Conservation (phyloP, 2,113 vertebrate genomes). For the Todiramphus chloris region DNA sequence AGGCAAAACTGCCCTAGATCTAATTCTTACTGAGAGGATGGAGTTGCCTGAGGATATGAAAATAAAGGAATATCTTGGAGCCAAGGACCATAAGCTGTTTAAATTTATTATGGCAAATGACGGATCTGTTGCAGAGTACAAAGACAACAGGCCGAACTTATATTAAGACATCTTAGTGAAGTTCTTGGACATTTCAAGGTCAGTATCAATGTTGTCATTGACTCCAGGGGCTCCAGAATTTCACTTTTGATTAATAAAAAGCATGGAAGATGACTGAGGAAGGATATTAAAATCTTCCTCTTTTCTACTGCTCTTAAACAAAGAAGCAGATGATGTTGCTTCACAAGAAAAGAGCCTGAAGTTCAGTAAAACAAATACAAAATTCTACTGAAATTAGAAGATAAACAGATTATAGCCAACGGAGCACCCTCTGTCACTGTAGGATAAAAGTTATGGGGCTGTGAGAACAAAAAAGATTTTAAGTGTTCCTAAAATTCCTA, state of each 20-base stretch:
- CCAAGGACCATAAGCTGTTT: not conserved
- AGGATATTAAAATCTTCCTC: not conserved
- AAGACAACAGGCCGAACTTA: not conserved
- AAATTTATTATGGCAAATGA: not conserved
- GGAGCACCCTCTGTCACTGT: not conserved
- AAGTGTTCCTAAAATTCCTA: conserved; percentile 3
- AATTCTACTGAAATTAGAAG: not conserved
- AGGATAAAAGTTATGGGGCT: not conserved
- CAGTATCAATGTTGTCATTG: not conserved
- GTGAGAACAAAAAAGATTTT: conserved; percentile 1
- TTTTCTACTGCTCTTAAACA: not conserved
- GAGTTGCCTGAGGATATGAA: not conserved
- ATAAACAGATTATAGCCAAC: not conserved
- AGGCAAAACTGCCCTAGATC: conserved; percentile 13
- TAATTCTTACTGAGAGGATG: not conserved
- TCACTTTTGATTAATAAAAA: not conserved
- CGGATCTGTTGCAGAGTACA: not conserved
- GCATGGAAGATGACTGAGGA: not conserved
- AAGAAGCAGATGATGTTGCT: not conserved
- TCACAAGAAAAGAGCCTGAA: not conserved
- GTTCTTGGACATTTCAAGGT: not conserved
- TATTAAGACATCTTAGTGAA: not conserved
- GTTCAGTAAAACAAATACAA: not conserved
- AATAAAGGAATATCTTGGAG: not conserved
- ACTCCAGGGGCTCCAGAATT: not conserved